These are phyloP conservation scores for Nephrotoma guestfalica DNA, from an alignment of 2,888 invertebrate species.

Conservation along the genomic window DNA sequence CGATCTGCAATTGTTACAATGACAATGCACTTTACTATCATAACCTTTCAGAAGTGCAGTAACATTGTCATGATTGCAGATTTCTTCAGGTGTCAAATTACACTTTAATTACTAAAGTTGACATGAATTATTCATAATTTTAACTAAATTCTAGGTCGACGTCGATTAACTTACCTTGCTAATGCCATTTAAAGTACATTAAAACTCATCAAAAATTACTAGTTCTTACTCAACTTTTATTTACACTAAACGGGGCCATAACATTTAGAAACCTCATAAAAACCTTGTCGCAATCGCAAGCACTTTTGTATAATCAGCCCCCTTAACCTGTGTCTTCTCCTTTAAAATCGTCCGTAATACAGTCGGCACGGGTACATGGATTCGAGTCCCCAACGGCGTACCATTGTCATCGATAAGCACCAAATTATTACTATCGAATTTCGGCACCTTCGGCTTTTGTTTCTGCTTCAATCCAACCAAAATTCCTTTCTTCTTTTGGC, in stretches of 20 bases:
- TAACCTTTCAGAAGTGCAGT: too few species aligned
- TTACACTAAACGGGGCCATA: background rate
- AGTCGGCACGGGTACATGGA: slow-evolving; percentile 90
- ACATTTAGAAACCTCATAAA: slow-evolving; percentile 16
- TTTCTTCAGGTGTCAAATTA: too few species aligned
- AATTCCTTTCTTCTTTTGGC: slow-evolving; percentile 87
- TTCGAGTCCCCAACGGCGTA: slow-evolving; percentile 85
- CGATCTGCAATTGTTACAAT: too few species aligned
- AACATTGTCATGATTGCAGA: too few species aligned
- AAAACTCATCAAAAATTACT: background rate
- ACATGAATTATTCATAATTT: too few species aligned
- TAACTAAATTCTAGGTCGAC: too few species aligned
- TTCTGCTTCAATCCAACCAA: slow-evolving; percentile 76
- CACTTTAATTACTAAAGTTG: too few species aligned
- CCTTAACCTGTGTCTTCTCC: slow-evolving; percentile 63
- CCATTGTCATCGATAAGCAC: slow-evolving; percentile 93
- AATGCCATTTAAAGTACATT: background rate
- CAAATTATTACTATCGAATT: slow-evolving; percentile 90
- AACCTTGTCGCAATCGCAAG: slow-evolving; percentile 80
- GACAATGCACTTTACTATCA: too few species aligned
- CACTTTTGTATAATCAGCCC: slow-evolving; percentile 84
- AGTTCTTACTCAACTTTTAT: background rate
- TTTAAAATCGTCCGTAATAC: slow-evolving; percentile 70
- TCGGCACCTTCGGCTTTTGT: slow-evolving; percentile 68
- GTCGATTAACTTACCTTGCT: background rate